Conservation (phyloP, 2,888 invertebrate species). For the Lasiommata megera region DNA sequence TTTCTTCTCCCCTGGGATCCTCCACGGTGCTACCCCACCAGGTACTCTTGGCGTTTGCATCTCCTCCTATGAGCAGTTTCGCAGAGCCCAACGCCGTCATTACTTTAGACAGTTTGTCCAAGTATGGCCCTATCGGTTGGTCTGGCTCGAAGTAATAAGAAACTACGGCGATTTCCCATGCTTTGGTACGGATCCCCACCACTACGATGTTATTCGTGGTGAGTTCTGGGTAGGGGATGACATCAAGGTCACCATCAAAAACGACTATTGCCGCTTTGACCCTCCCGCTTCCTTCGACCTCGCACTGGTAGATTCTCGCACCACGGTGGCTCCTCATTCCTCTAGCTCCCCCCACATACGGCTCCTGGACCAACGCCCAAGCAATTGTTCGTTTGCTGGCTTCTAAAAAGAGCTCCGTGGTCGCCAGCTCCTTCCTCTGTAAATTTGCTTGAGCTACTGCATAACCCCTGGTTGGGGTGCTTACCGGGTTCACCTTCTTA, state of each 20-base stretch:
- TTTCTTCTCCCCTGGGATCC: too few relatives aligned
- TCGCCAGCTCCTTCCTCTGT: neutral
- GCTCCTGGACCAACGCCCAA: neutral
- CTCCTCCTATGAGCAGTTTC: neutral
- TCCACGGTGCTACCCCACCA: too few relatives aligned
- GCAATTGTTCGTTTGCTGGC: too few relatives aligned
- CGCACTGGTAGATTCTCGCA: slow-evolving; percentile 14
- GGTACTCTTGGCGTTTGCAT: too few relatives aligned
- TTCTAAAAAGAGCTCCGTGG: neutral
- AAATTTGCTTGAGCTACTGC: neutral
- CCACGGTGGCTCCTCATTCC: too few relatives aligned
- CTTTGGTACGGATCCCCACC: slow-evolving; percentile 2
- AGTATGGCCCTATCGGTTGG: slow-evolving; percentile 9
- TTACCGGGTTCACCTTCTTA: too few relatives aligned
- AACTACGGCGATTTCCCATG: slow-evolving; percentile 19
- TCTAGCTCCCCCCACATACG: too few relatives aligned
- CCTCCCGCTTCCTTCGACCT: neutral
- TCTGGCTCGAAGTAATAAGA: slow-evolving; percentile 24
- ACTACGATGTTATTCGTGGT: slow-evolving; percentile 6
- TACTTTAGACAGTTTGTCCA: neutral
- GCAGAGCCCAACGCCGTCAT: neutral
- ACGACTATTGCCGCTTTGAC: slow-evolving; percentile 24
- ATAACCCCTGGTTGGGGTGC: too few relatives aligned
- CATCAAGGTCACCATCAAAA: slow-evolving; percentile 13
- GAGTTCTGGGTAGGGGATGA: slow-evolving; percentile 17